A percentile compares a stretch with the other conserved stretches of the same genome.
phyloP scores from a whole-genome alignment of 2,888 invertebrate species.

The Plagodis pulveraria region DNA sequence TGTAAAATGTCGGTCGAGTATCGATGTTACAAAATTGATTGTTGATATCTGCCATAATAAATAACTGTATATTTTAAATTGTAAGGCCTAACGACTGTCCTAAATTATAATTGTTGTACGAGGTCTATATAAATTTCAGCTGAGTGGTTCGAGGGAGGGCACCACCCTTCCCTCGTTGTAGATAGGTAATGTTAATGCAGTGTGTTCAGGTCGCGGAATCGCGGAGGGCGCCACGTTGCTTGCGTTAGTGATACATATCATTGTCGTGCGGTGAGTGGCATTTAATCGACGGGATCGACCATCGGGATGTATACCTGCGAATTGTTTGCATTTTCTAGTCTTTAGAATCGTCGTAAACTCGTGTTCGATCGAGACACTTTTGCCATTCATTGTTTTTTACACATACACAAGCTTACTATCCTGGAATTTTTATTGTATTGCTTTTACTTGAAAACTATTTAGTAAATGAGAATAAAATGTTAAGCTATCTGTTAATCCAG shows the following conservation, averaged over 20 bases:
- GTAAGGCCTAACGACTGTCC: slow-evolving; percentile 83
- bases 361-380: slow-evolving; percentile 56
- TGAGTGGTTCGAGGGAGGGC: slow-evolving; percentile 49
- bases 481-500: too few relatives aligned
- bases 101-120: slow-evolving; percentile 74
- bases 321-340: slow-evolving; percentile 83
- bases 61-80: slow-evolving; percentile 78
- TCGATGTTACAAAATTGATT: slow-evolving; percentile 75
- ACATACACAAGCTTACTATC: slow-evolving; percentile 5
- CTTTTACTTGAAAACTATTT: too few relatives aligned
- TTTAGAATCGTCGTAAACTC: slow-evolving; percentile 65
- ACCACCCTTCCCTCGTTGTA: slow-evolving; percentile 46
- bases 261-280: slow-evolving; percentile 49
- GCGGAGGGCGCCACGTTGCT: slow-evolving; percentile 45
- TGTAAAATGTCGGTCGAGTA: slow-evolving; percentile 75
- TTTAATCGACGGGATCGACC: slow-evolving; percentile 50
- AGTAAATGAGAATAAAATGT: too few relatives aligned
- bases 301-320: slow-evolving; percentile 48
- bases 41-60: slow-evolving; percentile 84
- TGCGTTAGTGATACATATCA: slow-evolving; percentile 67
- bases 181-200: slow-evolving; percentile 45
- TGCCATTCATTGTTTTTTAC: slow-evolving; percentile 54
- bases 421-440: too few relatives aligned
- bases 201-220: slow-evolving; percentile 38
- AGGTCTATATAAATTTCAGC: slow-evolving; percentile 58